Conservation (phyloP, 2,797 vertebrate species). For the Fratercula arctica region DNA sequence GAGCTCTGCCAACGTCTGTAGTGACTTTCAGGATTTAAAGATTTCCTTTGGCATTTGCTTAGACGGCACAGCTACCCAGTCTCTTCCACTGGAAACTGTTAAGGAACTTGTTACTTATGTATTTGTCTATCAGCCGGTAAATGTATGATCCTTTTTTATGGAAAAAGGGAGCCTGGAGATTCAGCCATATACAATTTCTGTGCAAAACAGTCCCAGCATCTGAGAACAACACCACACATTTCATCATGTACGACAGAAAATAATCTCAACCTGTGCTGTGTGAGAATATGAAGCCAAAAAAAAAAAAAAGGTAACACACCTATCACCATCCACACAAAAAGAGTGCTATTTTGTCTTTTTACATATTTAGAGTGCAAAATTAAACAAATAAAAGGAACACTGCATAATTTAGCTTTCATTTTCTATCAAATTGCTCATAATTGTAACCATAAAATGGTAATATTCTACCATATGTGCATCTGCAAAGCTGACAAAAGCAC, state of each 20-base stretch:
- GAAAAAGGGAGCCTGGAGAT: neutral
- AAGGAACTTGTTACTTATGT: conserved; percentile 23
- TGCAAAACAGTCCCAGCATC: conserved; percentile 7
- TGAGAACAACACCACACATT: conserved; percentile 2
- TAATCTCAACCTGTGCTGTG: conserved; percentile 3
- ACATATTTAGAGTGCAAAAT: conserved; percentile 77
- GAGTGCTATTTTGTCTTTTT: conserved; percentile 55
- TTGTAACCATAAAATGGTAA: conserved; percentile 82
- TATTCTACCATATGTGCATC: conserved; percentile 78
- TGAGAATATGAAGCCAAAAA: conserved; percentile 25
- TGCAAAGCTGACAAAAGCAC: conserved; percentile 63
- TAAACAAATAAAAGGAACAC: conserved; percentile 81
- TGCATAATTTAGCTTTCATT: conserved; percentile 80
- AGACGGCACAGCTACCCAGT: conserved; percentile 8
- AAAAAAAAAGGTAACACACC: conserved; percentile 20
- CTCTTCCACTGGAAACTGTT: conserved; percentile 28
- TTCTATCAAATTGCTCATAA: conserved; percentile 82
- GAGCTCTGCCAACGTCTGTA: neutral
- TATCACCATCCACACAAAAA: conserved; percentile 37
- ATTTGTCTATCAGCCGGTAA: conserved; percentile 12
- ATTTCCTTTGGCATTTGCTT: conserved; percentile 34
- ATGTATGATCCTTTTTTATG: neutral
- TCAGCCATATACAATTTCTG: conserved; percentile 1
- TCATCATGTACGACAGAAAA: conserved; percentile 26
- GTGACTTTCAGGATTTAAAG: neutral